Conservation (phyloP, 2,888 invertebrate genomes). For the Uropetala carovei region DNA sequence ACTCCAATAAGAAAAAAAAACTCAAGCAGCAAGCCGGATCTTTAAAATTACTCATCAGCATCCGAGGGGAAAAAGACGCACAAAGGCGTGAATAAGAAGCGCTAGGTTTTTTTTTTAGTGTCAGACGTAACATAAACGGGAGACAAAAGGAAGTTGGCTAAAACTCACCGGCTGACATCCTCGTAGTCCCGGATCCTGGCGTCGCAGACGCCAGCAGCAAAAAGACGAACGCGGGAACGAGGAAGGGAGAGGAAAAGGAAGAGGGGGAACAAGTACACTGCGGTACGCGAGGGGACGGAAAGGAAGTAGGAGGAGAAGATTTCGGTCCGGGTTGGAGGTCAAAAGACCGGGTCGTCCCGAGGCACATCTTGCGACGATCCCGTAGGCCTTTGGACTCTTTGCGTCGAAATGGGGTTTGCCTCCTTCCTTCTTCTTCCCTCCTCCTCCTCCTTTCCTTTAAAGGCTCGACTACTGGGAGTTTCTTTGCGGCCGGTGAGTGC, state of each 20-base stretch:
- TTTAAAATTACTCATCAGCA: too few relatives aligned
- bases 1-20: too few relatives aligned
- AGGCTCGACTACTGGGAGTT: neutral
- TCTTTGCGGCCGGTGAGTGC: neutral
- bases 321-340: neutral
- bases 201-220: conserved; percentile 10
- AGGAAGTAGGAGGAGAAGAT: neutral
- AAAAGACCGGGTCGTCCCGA: neutral
- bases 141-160: neutral
- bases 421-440: neutral
- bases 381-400: neutral
- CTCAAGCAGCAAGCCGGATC: neutral
- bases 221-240: neutral
- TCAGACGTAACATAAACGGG: too few relatives aligned
- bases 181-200: neutral
- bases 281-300: neutral
- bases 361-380: conserved; percentile 45
- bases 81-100: neutral
- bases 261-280: neutral
- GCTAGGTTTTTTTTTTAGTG: too few relatives aligned
- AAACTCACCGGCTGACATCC: conserved; percentile 53
- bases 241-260: neutral
- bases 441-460: neutral
- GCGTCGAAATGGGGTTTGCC: neutral
- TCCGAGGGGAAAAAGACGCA: neutral